phyloP scores from a whole-genome alignment of 2,113 vertebrate species.

The Piprites chloris region DNA sequence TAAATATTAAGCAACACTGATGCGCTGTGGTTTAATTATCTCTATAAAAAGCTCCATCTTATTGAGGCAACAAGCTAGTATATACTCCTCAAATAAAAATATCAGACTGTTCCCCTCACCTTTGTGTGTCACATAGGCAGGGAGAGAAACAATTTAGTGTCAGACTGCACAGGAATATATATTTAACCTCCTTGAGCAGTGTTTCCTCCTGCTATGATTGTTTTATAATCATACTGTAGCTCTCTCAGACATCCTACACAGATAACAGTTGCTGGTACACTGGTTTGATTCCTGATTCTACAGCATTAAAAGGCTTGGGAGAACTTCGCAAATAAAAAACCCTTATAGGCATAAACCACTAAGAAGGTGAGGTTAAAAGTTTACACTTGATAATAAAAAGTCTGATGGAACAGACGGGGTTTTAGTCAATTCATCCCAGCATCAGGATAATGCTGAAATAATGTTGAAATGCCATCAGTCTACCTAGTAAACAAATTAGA shows the following conservation, averaged over 20 bases:
- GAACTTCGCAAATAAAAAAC: background rate
- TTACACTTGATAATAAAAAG: background rate
- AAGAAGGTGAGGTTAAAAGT: constrained; percentile 4
- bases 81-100: background rate
- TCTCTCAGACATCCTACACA: background rate
- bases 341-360: background rate
- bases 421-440: constrained; percentile 4
- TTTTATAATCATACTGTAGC: background rate
- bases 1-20: background rate
- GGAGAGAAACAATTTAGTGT: background rate
- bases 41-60: background rate
- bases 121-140: background rate
- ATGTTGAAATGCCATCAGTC: background rate
- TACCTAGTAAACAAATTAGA: constrained; percentile 13
- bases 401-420: background rate
- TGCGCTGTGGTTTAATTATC: background rate
- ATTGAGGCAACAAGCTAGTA: background rate
- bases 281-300: background rate
- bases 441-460: constrained; percentile 1
- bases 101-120: background rate
- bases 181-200: background rate
- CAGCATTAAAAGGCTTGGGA: background rate
- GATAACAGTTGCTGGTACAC: background rate
- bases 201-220: background rate
- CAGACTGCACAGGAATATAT: background rate